A percentile compares a stretch with the other conserved stretches of the same genome.
Conservation (phyloP, 2,797 vertebrate species). For the Euthynnus affinis region DNA sequence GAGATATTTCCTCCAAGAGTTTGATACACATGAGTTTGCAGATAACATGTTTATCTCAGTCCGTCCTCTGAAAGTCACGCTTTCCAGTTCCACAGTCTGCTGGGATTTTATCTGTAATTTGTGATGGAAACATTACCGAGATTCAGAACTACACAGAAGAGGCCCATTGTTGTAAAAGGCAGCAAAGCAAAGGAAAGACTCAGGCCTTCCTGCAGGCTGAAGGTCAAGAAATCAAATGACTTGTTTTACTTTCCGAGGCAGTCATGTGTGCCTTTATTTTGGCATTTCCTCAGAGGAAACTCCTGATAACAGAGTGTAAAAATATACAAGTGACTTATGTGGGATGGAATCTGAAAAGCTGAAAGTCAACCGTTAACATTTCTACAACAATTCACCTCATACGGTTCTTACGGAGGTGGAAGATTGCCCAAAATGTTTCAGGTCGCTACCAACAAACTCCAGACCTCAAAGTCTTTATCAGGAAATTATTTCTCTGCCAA, state of each 20-base stretch:
- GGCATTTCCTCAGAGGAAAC: constrained; percentile 67
- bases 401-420: background rate
- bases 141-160: constrained; percentile 18
- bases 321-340: constrained; percentile 58
- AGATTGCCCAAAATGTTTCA: background rate
- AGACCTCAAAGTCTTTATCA: background rate
- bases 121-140: constrained; percentile 19
- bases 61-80: background rate
- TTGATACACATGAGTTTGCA: background rate
- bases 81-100: constrained; percentile 30
- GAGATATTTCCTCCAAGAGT: background rate
- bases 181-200: constrained; percentile 14
- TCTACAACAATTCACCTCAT: constrained; percentile 17
- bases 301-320: constrained; percentile 58
- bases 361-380: constrained; percentile 35
- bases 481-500: background rate
- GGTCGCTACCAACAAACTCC: constrained; percentile 7
- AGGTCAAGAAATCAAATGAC: constrained; percentile 70
- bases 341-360: constrained; percentile 56
- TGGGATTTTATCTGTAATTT: constrained; percentile 29
- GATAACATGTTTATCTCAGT: background rate
- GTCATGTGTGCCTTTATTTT: constrained; percentile 69
- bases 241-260: constrained; percentile 64
- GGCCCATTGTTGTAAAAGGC: constrained; percentile 32
- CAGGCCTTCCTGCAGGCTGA: constrained; percentile 39